Base-by-base conservation (phyloP, 2,888 invertebrate genomes). In the Anodontia alba region DNA sequence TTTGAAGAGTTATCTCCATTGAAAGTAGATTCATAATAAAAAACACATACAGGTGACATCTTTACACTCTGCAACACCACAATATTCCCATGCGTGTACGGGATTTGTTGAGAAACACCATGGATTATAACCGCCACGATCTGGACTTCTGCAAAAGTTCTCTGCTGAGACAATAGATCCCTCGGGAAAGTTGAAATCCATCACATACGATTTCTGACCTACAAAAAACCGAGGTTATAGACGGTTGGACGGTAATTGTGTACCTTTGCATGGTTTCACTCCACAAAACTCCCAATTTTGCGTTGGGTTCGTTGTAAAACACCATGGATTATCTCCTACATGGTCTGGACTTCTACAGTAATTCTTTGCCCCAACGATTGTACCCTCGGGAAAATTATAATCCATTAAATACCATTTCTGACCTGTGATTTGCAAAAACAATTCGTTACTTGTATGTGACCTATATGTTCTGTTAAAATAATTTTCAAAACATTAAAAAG, bases 71-170 rank as follows among this genome's bases (percentile, higher is more conserved):
- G 1, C 1, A 1, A 62, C 62, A 31, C 20, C 62, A 62, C 62
- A 62, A 20, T 62, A 62, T 17, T 62, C 62, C 62, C 62, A 62
- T 1, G 1, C 17, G 1, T 62, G 8, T 12, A 20, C 33, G 3
- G 62, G 62, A 20, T 62, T 62, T 62, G 62, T 62, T 12, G 62
- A 33, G 17, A 62, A 62, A 17, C 62, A 62, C 31, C 33, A 62
- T 8, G 62, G 62, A 17, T 31, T 29, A 20, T 12, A 62, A 7
- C 62, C 62, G 5, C 20, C 33, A 3, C 33, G 17, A 29, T 62
- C 62, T 17, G 62, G 62, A 17, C 62, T 62, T 15, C 62, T 3
- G 17, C 62, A 62, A 62, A 33, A 62, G 1, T 62, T 62, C 33
- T 29, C 62, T 10, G 62, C 62, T 1, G 7, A 8, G 3, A 10